A percentile compares a stretch with the other conserved stretches of the same genome.
Evolutionary conservation across 2,797 vertebrate species (phyloP).

Genomic region (Lophura swinhoii): DNA sequence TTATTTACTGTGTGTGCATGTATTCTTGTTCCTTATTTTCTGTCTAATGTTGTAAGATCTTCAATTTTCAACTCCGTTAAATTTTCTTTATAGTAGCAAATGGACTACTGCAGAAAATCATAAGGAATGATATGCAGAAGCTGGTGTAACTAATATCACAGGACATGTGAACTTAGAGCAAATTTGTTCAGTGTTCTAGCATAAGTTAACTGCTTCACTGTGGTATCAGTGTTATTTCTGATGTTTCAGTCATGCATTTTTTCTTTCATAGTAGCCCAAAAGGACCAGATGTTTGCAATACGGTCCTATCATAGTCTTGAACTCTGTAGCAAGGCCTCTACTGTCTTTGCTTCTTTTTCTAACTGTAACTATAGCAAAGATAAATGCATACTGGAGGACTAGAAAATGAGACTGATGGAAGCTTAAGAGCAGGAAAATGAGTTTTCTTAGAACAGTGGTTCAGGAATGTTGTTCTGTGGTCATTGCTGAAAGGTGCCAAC

Average conservation of each 20-base stretch:
- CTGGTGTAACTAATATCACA: background rate
- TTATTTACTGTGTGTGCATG: background rate
- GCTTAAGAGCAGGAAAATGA: background rate
- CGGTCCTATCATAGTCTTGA: background rate
- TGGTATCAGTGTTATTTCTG: background rate
- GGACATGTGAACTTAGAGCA: background rate
- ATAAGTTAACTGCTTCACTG: background rate
- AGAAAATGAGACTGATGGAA: background rate
- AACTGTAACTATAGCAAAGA: background rate
- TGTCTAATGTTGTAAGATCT: background rate
- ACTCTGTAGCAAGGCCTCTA: background rate
- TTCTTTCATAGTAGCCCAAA: background rate
- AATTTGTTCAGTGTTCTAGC: background rate
- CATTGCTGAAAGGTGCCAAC: fast-evolving
- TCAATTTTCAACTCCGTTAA: background rate
- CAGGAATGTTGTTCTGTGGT: background rate
- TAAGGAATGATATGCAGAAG: background rate
- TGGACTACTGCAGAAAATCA: background rate
- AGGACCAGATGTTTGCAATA: background rate
- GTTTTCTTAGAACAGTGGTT: background rate
- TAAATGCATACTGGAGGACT: background rate
- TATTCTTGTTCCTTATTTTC: background rate
- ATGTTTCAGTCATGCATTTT: background rate
- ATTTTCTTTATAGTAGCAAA: background rate
- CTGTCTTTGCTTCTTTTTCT: background rate